Evolutionary conservation across 2,113 vertebrate genomes (phyloP).

Genomic region (Alaudala cheleensis): DNA sequence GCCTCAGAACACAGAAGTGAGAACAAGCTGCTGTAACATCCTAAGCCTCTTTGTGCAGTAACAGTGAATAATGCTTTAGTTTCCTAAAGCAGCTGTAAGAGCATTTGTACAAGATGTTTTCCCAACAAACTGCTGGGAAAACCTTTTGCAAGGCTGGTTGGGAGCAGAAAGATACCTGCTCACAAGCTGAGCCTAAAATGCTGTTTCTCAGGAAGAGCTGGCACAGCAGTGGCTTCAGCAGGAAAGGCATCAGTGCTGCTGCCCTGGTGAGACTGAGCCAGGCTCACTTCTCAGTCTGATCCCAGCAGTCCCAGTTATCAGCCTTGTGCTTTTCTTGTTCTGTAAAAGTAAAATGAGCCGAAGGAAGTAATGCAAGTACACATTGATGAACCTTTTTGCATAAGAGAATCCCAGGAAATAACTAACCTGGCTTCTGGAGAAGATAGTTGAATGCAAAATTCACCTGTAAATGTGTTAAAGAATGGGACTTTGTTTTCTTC

Average conservation of each 20-base stretch:
- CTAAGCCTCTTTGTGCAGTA: not conserved
- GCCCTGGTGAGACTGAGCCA: not conserved
- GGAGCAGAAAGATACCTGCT: not conserved
- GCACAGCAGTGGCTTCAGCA: not conserved
- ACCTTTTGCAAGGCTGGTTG: not conserved
- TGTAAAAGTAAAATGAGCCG: not conserved
- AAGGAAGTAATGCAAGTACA: not conserved
- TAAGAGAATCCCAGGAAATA: not conserved
- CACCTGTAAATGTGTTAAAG: not conserved
- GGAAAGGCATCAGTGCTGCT: not conserved
- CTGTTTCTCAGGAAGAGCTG: not conserved
- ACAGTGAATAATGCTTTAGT: not conserved
- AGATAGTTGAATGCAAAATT: not conserved
- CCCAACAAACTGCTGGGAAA: not conserved
- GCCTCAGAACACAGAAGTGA: not conserved
- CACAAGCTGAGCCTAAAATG: not conserved
- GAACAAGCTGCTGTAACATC: not conserved
- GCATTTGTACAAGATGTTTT: not conserved
- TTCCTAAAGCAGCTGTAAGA: not conserved
- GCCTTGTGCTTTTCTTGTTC: not conserved
- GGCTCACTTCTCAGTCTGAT: not conserved
- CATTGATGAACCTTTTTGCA: not conserved
- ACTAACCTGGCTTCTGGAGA: not conserved
- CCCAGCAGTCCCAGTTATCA: not conserved
- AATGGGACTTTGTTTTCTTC: not conserved